Evolutionary conservation across 2,797 vertebrate genomes (phyloP).

Genomic region (Notoglanidium macrostoma): DNA sequence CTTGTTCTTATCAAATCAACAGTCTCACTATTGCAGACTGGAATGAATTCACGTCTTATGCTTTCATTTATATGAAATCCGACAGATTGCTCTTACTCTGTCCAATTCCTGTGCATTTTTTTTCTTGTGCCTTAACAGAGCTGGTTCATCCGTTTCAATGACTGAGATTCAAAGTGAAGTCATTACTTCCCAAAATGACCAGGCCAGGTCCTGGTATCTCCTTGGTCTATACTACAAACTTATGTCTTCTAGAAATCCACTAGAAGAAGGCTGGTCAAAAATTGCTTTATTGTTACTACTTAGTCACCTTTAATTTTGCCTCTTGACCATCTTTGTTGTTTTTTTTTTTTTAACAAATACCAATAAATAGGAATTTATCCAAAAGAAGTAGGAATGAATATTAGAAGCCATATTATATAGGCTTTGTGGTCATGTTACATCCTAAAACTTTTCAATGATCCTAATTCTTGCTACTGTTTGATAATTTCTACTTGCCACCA

Average conservation of each 20-base stretch:
- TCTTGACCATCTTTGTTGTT: neutral
- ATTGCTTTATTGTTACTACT: neutral
- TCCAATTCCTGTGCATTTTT: neutral
- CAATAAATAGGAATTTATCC: conserved; percentile 24
- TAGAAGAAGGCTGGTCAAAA: neutral
- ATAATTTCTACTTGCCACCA: conserved; percentile 74
- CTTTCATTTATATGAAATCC: neutral
- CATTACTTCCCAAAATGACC: neutral
- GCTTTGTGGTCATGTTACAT: conserved; percentile 15
- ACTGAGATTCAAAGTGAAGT: conserved; percentile 7
- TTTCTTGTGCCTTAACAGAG: neutral
- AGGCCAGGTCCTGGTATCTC: neutral
- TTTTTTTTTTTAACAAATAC: conserved; percentile 2
- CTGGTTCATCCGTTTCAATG: neutral
- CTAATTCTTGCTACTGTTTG: neutral
- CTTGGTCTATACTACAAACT: neutral
- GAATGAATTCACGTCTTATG: neutral
- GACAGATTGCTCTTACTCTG: neutral
- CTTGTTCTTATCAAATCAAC: neutral
- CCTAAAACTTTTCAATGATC: neutral
- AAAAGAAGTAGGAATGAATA: conserved; percentile 27
- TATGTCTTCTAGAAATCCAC: neutral
- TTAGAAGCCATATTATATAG: conserved; percentile 11
- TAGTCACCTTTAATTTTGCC: neutral
- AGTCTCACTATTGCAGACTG: neutral